Evolutionary conservation across 30 jellyfish, hydroid and myxozoan species (phyloP).

Genomic region (Morbakka virulenta): DNA sequence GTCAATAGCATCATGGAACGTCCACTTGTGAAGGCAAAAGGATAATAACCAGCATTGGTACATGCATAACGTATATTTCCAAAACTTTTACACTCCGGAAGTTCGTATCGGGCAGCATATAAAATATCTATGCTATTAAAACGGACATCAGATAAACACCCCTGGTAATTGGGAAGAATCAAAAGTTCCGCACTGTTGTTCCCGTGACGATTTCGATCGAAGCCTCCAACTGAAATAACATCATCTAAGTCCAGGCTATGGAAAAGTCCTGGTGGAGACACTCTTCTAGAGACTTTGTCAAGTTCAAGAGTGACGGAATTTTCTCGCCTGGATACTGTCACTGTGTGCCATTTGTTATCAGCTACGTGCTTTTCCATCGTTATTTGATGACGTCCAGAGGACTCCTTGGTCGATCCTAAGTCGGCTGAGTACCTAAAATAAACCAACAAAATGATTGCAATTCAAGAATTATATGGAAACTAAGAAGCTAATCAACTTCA

Average conservation of each 20-base stretch:
- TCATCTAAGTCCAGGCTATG: slow-evolving; percentile 71
- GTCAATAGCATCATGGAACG: slow-evolving; percentile 34
- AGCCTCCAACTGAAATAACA: slow-evolving; percentile 73
- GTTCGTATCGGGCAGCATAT: slow-evolving; percentile 68
- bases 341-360: slow-evolving; percentile 87
- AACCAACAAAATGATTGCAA: no score
- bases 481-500: no score
- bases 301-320: slow-evolving; percentile 58
- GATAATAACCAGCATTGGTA: slow-evolving; percentile 18
- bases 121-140: slow-evolving; percentile 65
- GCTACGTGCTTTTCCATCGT: slow-evolving; percentile 68
- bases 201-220: slow-evolving; percentile 48
- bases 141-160: slow-evolving; percentile 79
- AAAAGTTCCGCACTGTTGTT: slow-evolving; percentile 45
- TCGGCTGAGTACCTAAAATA: slow-evolving; percentile 89
- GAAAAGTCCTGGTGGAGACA: slow-evolving; percentile 62
- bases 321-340: slow-evolving; percentile 51
- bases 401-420: slow-evolving; percentile 76
- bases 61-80: slow-evolving; percentile 65
- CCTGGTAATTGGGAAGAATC: slow-evolving; percentile 56
- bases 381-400: slow-evolving; percentile 72
- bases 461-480: no score
- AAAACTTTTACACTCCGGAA: slow-evolving; percentile 28
- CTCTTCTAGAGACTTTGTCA: slow-evolving; percentile 54
- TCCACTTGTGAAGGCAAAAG: slow-evolving; percentile 53